Base-by-base conservation (phyloP, 2,888 invertebrate genomes). In the Eremobia ochroleuca region DNA sequence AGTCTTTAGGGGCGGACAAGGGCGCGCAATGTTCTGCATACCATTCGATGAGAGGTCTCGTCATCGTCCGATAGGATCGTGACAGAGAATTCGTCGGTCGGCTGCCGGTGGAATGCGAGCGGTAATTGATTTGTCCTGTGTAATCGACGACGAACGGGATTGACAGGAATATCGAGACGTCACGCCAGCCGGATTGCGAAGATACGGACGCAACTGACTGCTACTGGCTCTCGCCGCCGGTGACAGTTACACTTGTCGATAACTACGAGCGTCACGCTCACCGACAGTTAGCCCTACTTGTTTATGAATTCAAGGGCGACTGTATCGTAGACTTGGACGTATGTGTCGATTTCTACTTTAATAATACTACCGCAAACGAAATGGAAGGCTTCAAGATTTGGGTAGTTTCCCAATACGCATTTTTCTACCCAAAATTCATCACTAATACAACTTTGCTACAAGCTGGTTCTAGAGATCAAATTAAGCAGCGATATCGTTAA, bases 41-140 rank as follows among this genome's bases (percentile, higher is more conserved):
- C 94, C 94, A 83, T 92, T 92, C 92, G 93, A 92, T 88, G 93
- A 94, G 94, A 94, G 94, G 90, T 92, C 92, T 93, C 94, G 93
- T 95, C 94, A 93, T 92, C 92, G 92, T 92, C 88, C 90, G 95
- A 95, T 95, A 92, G 94, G 94, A 94, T 95, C 95, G 95, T 95
- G 96, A 95, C 94, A 94, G 96, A 92, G 95, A 96, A 96, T 96
- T 95, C 96, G 94, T 94, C 94, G 95, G 94, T 91, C 92, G 93
- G 87, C 93, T 92, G 95, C 92, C 92, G 92, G 90, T 92, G 96
- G 96, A 96, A 97, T 97, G 96, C 94, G 92, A 94, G 91, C 92
- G 92, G 93, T 96, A 97, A 97, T 96, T 96, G 97, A 97, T 96
- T 97, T 94, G 96, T 96, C 96, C 96, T 95, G 94, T 94, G 95